These are phyloP conservation scores for Phrynocephalus vlangalii DNA, from an alignment of 2,797 vertebrate genomes.

Conservation along the genomic window DNA sequence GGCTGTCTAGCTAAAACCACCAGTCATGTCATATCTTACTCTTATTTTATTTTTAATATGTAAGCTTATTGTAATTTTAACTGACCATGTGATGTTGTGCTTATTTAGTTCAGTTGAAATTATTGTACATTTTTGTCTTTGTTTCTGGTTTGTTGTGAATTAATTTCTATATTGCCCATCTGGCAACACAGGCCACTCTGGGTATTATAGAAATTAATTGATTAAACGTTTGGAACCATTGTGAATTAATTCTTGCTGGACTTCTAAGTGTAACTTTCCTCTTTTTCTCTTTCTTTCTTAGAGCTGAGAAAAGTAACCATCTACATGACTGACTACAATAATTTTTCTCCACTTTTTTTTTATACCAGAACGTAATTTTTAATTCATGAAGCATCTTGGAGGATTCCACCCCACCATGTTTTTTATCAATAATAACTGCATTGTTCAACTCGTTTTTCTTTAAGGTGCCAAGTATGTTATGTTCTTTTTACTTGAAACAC, in stretches of 20 bases:
- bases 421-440: not conserved
- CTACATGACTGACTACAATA: not conserved
- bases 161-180: too few species aligned
- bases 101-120: too few species aligned
- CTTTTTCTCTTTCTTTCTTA: slow-evolving; percentile 34
- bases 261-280: not conserved
- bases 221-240: not conserved
- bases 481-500: slow-evolving; percentile 4
- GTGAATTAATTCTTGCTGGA: not conserved
- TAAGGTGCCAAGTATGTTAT: not conserved
- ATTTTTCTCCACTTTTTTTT: not conserved
- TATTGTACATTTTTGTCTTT: too few species aligned
- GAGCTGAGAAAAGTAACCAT: slow-evolving; percentile 23
- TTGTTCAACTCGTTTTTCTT: slow-evolving; percentile 21
- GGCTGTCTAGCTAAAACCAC: too few species aligned
- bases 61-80: too few species aligned
- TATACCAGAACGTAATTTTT: not conserved
- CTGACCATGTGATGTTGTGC: too few species aligned
- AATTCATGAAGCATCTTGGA: not conserved
- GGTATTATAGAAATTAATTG: too few species aligned
- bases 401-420: not conserved
- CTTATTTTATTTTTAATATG: too few species aligned
- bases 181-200: too few species aligned
- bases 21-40: too few species aligned
- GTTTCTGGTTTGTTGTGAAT: too few species aligned